Evolutionary conservation across 2,797 vertebrate species (phyloP), one percentile per base, ranked within the genome.

Genomic region (Spea hammondii): DNA sequence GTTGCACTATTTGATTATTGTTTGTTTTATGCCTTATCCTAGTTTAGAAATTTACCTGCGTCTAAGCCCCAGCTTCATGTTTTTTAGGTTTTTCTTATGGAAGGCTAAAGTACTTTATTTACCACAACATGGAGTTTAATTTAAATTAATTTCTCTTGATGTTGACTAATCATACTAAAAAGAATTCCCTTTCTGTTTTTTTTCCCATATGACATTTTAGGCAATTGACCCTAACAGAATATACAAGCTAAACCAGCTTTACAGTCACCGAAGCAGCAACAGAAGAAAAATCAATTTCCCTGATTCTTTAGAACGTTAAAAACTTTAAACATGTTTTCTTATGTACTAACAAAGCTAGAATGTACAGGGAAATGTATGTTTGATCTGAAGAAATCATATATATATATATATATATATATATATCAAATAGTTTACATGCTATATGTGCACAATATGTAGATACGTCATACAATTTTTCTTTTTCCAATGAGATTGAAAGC

Each of bases 251-350:
- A 69, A 64, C 62, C 55, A 50, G 44, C 70, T 65, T 64, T 82
- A 73, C 70, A 77, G 48, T 74, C 70, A 77, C 64, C 74, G 70
- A 73, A 77, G 75, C 70, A 72, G 74, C 70, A 77, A 70, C 77
- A 48, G 55, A 55, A 77, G 55, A 77, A 65, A 82, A 77, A 82
- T 82, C 79, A 70, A 77, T 82, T 82, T 70, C 74, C 71, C 17
- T 57, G 73, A 51, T 80, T 64, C 79, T 64, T 77, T 17, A 11
- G 44, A 67, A 77, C 13, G 76, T 76, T 72, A 62, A 47, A 46
- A 72, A 8, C 48, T 32, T 12, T 47, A n/a, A 55, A 47, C 67
- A 51, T 66, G 65, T 44, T 57, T 17, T 32, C 60, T 32, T 64
- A 59, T 11, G 9, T 51, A 54, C n/a, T 66, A 50, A 55, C 46